A percentile compares a stretch with the other conserved stretches of the same genome.
phyloP scores from a whole-genome alignment of 1,140 invertebrate genomes.

The Mesaphorura yosii region DNA sequence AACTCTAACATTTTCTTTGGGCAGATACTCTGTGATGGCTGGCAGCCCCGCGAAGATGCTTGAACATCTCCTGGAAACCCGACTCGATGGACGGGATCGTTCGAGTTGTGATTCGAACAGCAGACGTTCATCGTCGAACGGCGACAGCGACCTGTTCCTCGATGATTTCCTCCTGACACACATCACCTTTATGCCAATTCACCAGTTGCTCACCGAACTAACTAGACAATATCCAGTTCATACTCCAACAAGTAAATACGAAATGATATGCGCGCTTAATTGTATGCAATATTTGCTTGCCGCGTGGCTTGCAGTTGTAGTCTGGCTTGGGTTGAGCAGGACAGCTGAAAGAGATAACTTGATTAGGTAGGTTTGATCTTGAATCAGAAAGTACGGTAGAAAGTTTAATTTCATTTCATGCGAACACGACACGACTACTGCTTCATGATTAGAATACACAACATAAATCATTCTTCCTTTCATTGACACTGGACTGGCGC shows the following conservation, averaged over 20 bases:
- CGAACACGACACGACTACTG: too few relatives aligned
- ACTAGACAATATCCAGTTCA: slow-evolving; percentile 63
- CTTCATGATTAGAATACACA: too few relatives aligned
- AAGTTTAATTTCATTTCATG: too few relatives aligned
- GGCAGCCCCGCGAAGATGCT: slow-evolving; percentile 78
- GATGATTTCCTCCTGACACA: slow-evolving; percentile 81
- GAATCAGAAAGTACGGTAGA: too few relatives aligned
- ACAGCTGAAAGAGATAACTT: too few relatives aligned
- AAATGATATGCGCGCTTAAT: too few relatives aligned
- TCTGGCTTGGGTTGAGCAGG: too few relatives aligned
- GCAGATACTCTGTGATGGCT: slow-evolving; percentile 76
- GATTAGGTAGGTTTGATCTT: too few relatives aligned
- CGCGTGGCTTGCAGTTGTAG: too few relatives aligned
- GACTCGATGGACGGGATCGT: slow-evolving; percentile 46
- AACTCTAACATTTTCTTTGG: slow-evolving; percentile 20
- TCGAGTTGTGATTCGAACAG: slow-evolving; percentile 31
- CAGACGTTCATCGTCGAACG: slow-evolving; percentile 36
- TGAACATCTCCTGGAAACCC: slow-evolving; percentile 71
- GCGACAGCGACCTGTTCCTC: slow-evolving; percentile 53
- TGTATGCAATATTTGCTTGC: too few relatives aligned
- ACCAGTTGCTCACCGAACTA: slow-evolving; percentile 61
- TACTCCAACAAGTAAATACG: slow-evolving; percentile 2
- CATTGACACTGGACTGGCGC: too few relatives aligned
- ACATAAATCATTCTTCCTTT: too few relatives aligned
- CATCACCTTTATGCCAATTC: slow-evolving; percentile 69